Base-by-base conservation (phyloP, 2,113 vertebrate genomes). In the Odobenus rosmarus region DNA sequence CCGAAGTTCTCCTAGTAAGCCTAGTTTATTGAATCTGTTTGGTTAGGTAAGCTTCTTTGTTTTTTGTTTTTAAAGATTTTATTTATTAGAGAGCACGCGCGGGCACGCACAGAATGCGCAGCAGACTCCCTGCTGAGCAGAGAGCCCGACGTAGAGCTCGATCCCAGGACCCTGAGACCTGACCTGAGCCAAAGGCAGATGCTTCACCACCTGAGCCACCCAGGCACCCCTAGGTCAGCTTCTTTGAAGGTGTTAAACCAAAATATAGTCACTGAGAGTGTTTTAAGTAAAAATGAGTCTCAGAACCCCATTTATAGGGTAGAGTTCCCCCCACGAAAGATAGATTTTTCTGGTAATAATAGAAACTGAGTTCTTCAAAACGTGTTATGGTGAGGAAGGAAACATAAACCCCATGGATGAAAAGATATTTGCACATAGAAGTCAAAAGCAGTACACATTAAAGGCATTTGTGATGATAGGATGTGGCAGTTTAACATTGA, bases 281-380 rank as follows among this genome's bases (percentile, higher is more conserved):
- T 39, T 39, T 71, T 55, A 76, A 92, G 53, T 86, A 62, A 92
- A 96, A 81, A 59, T 77, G 36, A 95, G 23, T 77, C 46, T 94
- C 10, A 12, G 26, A 95, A 53, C 13, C 72, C 31, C 79, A 23
- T 51, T 86, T 24, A 36, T 87, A 74, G 39, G 72, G 72, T 76
- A 76, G 39, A 39, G 42, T 71, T 15, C 1, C 13, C 10, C 1
- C 18, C 5, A 19, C 2, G 4, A 42, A 93, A 67, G 13, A 61
- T 57, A 67, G 69, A 55, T 71, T 90, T 94, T 59, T 21, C 67
- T 49, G 53, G n/a, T 67, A 86, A 71, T 26, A 61, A 46, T 59
- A 71, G 49, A 96, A 80, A 81, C n/a, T 62, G 62, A 93, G 26
- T 9, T 95, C 71, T 82, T 93, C 23, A 12, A 33, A 88, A 88